phyloP scores from a whole-genome alignment of 2,113 vertebrate species.

The Bagarius yarrelli region DNA sequence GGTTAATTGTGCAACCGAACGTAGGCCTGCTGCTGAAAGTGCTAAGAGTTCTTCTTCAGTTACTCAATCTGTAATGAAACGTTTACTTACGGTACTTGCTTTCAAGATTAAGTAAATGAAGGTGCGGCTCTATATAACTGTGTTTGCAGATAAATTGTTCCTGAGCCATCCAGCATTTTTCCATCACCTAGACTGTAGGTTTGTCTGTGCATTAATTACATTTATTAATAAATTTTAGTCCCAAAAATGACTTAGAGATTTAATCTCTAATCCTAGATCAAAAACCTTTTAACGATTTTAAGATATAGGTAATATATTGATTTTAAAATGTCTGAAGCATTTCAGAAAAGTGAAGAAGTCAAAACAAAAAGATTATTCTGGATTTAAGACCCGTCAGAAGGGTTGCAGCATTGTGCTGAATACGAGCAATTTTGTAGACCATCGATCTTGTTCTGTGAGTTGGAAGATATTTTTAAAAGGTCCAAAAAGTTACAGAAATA shows the following conservation, averaged over 20 bases:
- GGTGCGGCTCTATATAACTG: neutral
- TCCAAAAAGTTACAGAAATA: too few species aligned
- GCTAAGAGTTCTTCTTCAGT: neutral
- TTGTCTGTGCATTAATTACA: neutral
- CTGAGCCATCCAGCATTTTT: neutral
- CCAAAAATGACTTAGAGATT: neutral
- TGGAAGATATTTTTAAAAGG: too few species aligned
- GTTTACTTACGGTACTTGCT: neutral
- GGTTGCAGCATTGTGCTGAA: neutral
- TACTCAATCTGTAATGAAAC: neutral
- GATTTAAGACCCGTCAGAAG: neutral
- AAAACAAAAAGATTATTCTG: neutral
- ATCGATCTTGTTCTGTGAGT: too few species aligned
- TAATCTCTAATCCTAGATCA: neutral
- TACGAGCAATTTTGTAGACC: neutral
- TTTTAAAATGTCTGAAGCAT: too few species aligned
- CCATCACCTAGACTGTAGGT: neutral
- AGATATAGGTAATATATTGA: too few species aligned
- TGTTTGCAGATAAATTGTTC: constrained; percentile 14
- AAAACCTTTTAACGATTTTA: too few species aligned
- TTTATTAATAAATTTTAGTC: too few species aligned
- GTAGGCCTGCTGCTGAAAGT: neutral
- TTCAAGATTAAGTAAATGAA: constrained; percentile 14
- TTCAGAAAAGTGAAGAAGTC: neutral
- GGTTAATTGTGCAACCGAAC: neutral